These are phyloP conservation scores for Lethocerus indicus DNA, from an alignment of 1,140 invertebrate genomes.

Conservation along the genomic window DNA sequence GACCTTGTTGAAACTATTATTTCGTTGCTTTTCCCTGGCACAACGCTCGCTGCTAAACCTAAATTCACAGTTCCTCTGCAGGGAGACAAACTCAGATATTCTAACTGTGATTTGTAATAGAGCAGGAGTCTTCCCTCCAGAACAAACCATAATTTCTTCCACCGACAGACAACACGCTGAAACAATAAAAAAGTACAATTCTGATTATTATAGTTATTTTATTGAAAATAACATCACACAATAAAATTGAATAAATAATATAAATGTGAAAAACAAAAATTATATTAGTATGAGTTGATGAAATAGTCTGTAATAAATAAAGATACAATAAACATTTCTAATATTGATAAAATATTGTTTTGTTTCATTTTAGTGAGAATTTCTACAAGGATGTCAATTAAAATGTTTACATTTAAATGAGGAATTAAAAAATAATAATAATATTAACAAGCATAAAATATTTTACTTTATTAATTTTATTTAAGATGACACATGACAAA, in stretches of 20 bases:
- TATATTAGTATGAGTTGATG: no score
- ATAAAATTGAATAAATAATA: no score
- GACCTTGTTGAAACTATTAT: slow-evolving; percentile 27
- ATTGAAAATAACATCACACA: background rate
- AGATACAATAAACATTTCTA: no score
- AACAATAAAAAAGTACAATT: background rate
- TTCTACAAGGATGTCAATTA: no score
- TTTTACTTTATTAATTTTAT: no score
- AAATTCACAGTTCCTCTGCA: slow-evolving; percentile 33
- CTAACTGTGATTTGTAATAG: slow-evolving; percentile 31
- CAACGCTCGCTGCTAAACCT: slow-evolving; percentile 25
- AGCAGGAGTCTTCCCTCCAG: slow-evolving; percentile 31
- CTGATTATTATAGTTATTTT: background rate
- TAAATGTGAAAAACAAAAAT: background rate
- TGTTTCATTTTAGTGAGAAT: no score
- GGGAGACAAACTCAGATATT: slow-evolving; percentile 31
- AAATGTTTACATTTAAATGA: no score
- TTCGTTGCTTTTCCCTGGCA: slow-evolving; percentile 20
- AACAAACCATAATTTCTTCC: slow-evolving; percentile 35
- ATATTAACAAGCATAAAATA: no score
- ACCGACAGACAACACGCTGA: slow-evolving; percentile 27
- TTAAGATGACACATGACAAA: no score
- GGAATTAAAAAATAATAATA: no score
- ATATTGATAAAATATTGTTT: no score
- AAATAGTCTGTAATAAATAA: no score